These are phyloP conservation scores for Apodemus speciosus DNA, from an alignment of 2,113 vertebrate genomes.

Conservation along the genomic window DNA sequence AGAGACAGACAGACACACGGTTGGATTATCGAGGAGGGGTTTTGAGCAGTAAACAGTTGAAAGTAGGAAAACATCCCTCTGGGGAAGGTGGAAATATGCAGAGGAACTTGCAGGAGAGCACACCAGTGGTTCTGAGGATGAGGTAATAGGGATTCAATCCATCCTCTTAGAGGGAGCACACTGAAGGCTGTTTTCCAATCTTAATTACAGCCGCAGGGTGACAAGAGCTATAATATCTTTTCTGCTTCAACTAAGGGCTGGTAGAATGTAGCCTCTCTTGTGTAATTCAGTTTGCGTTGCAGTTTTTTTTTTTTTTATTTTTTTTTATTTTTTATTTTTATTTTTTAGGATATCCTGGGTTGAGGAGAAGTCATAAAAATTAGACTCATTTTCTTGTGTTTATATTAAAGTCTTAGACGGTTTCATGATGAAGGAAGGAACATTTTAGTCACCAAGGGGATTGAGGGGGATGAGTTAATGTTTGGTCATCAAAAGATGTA, in stretches of 20 bases:
- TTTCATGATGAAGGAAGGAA: constrained; percentile 43
- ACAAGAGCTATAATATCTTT: constrained; percentile 10
- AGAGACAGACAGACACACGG: too few species aligned
- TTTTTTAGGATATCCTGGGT: neutral
- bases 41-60: constrained; percentile 47
- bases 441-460: constrained; percentile 64
- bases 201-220: constrained; percentile 66
- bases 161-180: constrained; percentile 50
- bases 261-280: constrained; percentile 22
- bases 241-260: neutral
- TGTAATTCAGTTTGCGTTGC: constrained; percentile 36
- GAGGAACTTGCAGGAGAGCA: constrained; percentile 19
- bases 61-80: neutral
- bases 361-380: constrained; percentile 51
- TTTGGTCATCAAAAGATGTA: constrained; percentile 69
- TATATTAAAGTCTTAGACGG: constrained; percentile 59
- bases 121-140: neutral
- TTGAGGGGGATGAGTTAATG: constrained; percentile 69
- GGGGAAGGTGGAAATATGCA: neutral
- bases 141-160: constrained; percentile 27
- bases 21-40: constrained; percentile 15
- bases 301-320: constrained; percentile 3
- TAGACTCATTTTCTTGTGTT: constrained; percentile 28
- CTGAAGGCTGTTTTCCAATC: constrained; percentile 34
- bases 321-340: neutral